Base-by-base conservation (phyloP, 2,113 vertebrate genomes). In the Stomatorhinus ivindoensis region DNA sequence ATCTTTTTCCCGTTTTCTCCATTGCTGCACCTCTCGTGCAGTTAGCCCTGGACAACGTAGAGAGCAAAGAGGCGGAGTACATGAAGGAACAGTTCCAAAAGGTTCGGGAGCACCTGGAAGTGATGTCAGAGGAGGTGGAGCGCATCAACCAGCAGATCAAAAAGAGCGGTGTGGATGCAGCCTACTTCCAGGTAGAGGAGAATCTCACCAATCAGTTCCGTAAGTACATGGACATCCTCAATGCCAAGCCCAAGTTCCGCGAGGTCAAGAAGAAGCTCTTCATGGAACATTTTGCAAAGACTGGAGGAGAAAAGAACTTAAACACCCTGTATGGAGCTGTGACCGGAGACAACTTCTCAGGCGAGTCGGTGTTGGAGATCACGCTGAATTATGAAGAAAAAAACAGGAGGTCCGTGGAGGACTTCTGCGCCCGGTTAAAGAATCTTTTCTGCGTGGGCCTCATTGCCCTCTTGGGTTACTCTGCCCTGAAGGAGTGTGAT, bases 141-240 rank as follows among this genome's bases (percentile, higher is more conserved):
- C 91, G 87, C 21, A 95, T 96, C 92, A 95, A 94, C 2, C 93
- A 95, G 0, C 94, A 96, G 92, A 95, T 96, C 90, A 95, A 95
- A 92, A 96, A 93, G 91, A 96, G 94, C 7, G 93, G 93, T 0
- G 61, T 94, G 47, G 94, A 96, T 3, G 88, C 92, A 0, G 48
- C 92, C 19, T 96, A 96, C 69, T 96, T 96, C 91, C 92, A 95
- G 0, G 91, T 95, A 51, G 96, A 96, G 89, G 95, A 96, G 90
- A 96, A 96, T 92, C 92, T 96, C 90, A 95, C 91, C 0, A 96
- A 96, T 92, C 96, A 96, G 91, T 96, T 96, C 92, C 94, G 96
- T 89, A 96, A 96, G 90, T 96, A 95, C 93, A 96, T 96, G 96
- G 96, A 96, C 91, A 95, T 96, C 91, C 95, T 96, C 27, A 96